Base-by-base conservation (phyloP, 2,888 invertebrate genomes). In the Drosophila percnosoma region DNA sequence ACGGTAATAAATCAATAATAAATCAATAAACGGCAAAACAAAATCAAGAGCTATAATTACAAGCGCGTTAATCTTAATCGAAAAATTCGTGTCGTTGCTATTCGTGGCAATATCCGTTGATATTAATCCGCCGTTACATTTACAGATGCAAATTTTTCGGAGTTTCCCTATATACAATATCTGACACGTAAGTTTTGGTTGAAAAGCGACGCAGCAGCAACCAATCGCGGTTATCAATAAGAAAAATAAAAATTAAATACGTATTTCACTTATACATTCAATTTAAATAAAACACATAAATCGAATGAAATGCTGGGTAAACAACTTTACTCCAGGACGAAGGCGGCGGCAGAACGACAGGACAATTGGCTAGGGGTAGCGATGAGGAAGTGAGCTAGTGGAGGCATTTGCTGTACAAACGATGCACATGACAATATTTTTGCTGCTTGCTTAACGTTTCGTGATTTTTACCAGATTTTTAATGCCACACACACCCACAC, bases 101-200 rank as follows among this genome's bases (percentile, higher is more conserved):
- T 5, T 57, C 58, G 68, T 42, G 61, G 55, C 31, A 58, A 65
- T 62, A 59, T 67, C 21, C 49, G 67, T 68, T 67, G 34, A 67
- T 55, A 87, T 68, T 89, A 87, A 89, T 62, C 72, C 82, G 73
- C 72, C 72, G 68, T 82, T 83, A 61, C 62, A 74, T 77, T 93
- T 93, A 87, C 94, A 95, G 95, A 94, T 93, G 94, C 94, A 92
- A 95, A 95, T 94, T 94, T 94, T 94, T 94, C 95, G 92, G 95
- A 95, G 94, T 94, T 94, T 93, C 94, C 94, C 83, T 95, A 95
- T 93, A 95, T 95, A 93, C 95, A 95, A 91, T 95, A 95, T 93
- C 93, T 95, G 93, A 95, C 95, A 95, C 95, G 95, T 95, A 95
- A 95, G 95, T 95, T 80, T 59, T 61, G 53, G 59, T 64, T 71